Percentiles rank a stretch among this genome's conserved stretches.
phyloP scores from a whole-genome alignment of 1,140 invertebrate genomes.

The Ceratitis capitata region DNA sequence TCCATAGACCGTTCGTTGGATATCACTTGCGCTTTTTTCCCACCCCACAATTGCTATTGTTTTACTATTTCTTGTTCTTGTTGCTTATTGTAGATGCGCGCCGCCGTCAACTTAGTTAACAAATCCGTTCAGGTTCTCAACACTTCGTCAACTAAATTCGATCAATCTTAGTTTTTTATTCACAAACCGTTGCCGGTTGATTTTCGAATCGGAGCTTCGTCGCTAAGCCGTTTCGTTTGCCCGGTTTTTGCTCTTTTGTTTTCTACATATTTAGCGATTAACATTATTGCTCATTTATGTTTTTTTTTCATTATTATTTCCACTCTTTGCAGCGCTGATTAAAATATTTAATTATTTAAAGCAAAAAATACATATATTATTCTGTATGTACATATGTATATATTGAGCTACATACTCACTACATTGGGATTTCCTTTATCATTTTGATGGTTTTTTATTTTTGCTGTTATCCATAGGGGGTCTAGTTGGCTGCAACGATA shows the following conservation, averaged over 20 bases:
- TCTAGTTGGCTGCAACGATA: background rate
- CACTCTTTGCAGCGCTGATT: constrained; percentile 16
- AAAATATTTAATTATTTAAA: constrained; percentile 2
- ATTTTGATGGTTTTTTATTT: background rate
- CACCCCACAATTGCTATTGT: too few relatives aligned
- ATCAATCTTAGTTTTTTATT: constrained; percentile 7
- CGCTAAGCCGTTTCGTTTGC: background rate
- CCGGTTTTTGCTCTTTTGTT: background rate
- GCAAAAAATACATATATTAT: background rate
- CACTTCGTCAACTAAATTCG: constrained; percentile 24
- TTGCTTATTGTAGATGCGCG: background rate
- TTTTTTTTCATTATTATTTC: background rate
- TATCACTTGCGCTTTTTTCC: background rate
- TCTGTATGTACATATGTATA: background rate
- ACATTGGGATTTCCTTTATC: background rate
- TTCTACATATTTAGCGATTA: background rate
- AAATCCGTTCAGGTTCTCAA: constrained; percentile 22
- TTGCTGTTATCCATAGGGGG: background rate
- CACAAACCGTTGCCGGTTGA: background rate
- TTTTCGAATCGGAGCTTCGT: background rate
- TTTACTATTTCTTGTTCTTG: background rate
- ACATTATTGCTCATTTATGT: background rate
- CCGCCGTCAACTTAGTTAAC: background rate
- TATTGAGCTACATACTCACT: constrained; percentile 1
- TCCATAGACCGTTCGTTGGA: background rate